Evolutionary conservation across 2,797 vertebrate genomes (phyloP), one percentile per base, ranked within the genome.

Genomic region (Chrysolophus pictus): DNA sequence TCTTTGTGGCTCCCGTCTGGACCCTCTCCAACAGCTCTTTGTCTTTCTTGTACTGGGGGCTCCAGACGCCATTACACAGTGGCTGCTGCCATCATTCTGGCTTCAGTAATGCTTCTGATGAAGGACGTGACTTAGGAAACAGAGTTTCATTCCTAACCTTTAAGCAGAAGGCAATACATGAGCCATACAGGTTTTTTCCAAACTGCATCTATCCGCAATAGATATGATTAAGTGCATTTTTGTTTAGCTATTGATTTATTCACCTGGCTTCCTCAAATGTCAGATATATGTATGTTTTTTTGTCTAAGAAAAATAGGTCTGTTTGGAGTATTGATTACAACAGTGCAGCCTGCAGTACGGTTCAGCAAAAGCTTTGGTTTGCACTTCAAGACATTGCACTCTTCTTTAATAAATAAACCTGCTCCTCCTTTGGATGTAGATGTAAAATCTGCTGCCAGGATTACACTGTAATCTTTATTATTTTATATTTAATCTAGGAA

Each of bases 201-300:
- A 46, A 76, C 83, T 79, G 42, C 70, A 73, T 92, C 93, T 87
- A 86, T 81, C 90, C 67, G 46, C 79, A 87, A 86, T 33, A 92
- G 81, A 86, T 88, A 84, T 89, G 89, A 97, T 94, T 94, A 94
- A 95, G 60, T 93, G 88, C 83, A 41, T 91, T 95, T 95, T 94
- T 94, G 64, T 88, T 88, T 71, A 64, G 84, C 65, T 88, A 94
- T 96, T 89, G 94, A 95, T 96, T 95, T 95, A 88, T 92, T 94
- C 91, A 90, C 87, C 78, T 90, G 64, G 47, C 71, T 95, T 94
- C 89, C 87, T 94, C 80, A 96, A 72, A 90, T 79, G 77, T 91
- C 37, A 42, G 87, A 79, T 82, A 79, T 85, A 81, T 21, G 44
- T 92, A 86, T 87, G 80, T n/a, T 5, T 49, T 96, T 80, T 67